Evolutionary conservation across 1,140 invertebrate genomes (phyloP), one percentile per base, ranked within the genome.

Genomic region (Eriocheir sinensis): DNA sequence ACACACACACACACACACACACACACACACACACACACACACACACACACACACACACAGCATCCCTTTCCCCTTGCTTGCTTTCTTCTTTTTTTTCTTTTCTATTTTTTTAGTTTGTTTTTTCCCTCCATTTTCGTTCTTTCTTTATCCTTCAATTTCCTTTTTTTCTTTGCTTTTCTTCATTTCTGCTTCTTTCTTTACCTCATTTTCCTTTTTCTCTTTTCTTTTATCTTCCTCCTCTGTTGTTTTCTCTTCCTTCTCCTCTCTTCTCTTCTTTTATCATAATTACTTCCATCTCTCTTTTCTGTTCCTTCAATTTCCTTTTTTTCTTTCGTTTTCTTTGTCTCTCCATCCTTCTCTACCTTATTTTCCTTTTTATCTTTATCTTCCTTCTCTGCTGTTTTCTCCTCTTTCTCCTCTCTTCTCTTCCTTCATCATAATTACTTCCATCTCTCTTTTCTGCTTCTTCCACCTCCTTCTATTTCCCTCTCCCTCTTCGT

Each of bases 41-140:
- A 72, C 60, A 72, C 60, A 72, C 60, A 72, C 60, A 72, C 60
- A 72, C 60, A 72, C 60, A 72, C 60, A 72, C 60, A 72, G n/a
- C n/a, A n/a, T n/a, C n/a, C n/a, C n/a, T n/a, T n/a, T n/a, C n/a
- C n/a, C n/a, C n/a, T n/a, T n/a, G n/a, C 60, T 72, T n/a, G n/a
- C 60, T 72, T n/a, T 72, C 60, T 72, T n/a, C n/a, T n/a, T 72
- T 15, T 72, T n/a, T 72, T n/a, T 72, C 60, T 15, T n/a, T 72
- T n/a, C n/a, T n/a, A 72, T n/a, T 15, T n/a, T 72, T n/a, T 15
- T n/a, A 15, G 12, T 72, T n/a, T 72, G 12, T 72, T n/a, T 72
- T n/a, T 72, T n/a, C n/a, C 60, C n/a, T n/a, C n/a, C 60, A 15
- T n/a, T 72, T n/a, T 72, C 60, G 15, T n/a, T 72, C 60, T 72